Percentiles rank a stretch among this genome's conserved stretches.
Evolutionary conservation across 2,113 vertebrate genomes (phyloP).

Genomic region (Donacobius atricapilla): DNA sequence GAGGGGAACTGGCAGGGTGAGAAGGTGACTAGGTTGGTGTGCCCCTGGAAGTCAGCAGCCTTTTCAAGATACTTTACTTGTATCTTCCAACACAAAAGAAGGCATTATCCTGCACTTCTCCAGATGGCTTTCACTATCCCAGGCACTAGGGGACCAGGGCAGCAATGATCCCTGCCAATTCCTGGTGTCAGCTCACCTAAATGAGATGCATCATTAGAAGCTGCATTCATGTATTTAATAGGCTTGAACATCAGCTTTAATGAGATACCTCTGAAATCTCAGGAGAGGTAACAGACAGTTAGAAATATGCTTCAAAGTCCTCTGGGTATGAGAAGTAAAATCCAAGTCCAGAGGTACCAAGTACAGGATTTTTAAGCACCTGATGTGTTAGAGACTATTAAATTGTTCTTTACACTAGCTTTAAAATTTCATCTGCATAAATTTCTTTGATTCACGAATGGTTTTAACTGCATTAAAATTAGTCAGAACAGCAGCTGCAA

Average conservation of each 20-base stretch:
- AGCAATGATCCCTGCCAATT: background rate
- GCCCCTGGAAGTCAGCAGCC: background rate
- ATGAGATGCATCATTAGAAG: constrained; percentile 43
- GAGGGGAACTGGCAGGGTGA: background rate
- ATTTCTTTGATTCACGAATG: background rate
- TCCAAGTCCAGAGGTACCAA: background rate
- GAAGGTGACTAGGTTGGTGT: background rate
- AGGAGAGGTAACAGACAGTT: constrained; percentile 17
- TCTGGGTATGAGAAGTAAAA: background rate
- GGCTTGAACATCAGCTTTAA: constrained; percentile 40
- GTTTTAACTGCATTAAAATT: constrained; percentile 6
- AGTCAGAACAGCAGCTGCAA: constrained; percentile 17
- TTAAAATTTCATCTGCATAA: constrained; percentile 13
- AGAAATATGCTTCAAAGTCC: constrained; percentile 21
- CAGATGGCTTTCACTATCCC: background rate
- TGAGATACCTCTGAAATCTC: constrained; percentile 39
- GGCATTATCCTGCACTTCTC: background rate
- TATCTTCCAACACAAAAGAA: background rate
- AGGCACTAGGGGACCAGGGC: background rate
- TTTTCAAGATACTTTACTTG: background rate
- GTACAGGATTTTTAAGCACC: background rate
- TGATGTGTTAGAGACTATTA: background rate
- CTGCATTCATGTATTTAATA: constrained; percentile 15
- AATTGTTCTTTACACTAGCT: background rate
- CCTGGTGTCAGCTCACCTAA: background rate